A percentile compares a stretch with the other conserved stretches of the same genome.
Evolutionary conservation across 2,888 invertebrate genomes (phyloP).

Genomic region (Helleia helle): DNA sequence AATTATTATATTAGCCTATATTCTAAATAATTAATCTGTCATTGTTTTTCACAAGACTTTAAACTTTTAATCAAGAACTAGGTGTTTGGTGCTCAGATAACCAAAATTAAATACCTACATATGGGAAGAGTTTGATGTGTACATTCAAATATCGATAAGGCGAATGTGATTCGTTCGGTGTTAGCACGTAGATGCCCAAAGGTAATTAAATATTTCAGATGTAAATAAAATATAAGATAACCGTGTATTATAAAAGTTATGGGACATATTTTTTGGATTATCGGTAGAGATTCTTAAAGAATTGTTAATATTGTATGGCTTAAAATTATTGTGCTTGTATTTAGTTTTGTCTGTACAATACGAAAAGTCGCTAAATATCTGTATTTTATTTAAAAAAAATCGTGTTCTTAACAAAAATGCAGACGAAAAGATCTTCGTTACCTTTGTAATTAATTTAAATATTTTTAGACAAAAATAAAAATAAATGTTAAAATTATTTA

Average conservation of each 20-base stretch:
- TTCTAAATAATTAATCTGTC: too few species aligned
- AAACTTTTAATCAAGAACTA: too few species aligned
- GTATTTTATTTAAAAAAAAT: too few species aligned
- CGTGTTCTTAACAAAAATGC: too few species aligned
- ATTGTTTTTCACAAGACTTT: too few species aligned
- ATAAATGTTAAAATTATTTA: too few species aligned
- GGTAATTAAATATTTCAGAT: constrained; percentile 1
- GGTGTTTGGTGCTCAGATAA: constrained; percentile 3
- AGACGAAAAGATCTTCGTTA: too few species aligned
- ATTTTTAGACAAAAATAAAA: too few species aligned
- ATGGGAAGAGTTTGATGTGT: neutral
- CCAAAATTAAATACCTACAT: neutral
- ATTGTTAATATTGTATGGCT: neutral
- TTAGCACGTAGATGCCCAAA: constrained; percentile 5
- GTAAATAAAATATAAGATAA: constrained; percentile 8
- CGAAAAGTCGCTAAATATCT: too few species aligned
- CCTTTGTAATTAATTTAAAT: too few species aligned
- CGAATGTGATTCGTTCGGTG: constrained; percentile 9
- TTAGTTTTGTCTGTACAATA: neutral
- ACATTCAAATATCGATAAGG: constrained; percentile 9
- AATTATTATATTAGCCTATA: too few species aligned
- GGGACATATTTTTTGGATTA: constrained; percentile 1
- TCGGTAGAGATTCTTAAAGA: neutral
- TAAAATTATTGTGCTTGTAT: neutral
- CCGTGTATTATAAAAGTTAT: constrained; percentile 5